Base-by-base conservation (phyloP, 2,888 invertebrate genomes). In the Clitarchus hookeri region DNA sequence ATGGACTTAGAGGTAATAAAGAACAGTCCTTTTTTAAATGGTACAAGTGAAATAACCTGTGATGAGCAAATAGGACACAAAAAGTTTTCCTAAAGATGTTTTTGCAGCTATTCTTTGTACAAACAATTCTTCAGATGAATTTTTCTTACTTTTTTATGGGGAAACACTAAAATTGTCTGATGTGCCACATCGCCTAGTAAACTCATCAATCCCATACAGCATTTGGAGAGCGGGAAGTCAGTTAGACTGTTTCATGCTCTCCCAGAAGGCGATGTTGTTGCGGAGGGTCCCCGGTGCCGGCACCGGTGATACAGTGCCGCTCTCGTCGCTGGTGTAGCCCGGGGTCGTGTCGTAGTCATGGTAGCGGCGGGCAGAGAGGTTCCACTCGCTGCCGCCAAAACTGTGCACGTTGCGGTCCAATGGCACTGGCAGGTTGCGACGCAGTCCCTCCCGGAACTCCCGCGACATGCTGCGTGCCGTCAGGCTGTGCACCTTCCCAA, bases 381-480 rank as follows among this genome's bases (percentile, higher is more conserved):
- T 85, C n/a, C 19, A 36, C 44, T 78, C 86, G 16, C 78, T 85
- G 84, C 82, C 84, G 26, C 44, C 53, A 16, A 36, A n/a, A 9
- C 53, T 78, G 78, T 88, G 87, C 87, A 83, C 84, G 85, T 65
- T 89, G 86, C 86, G 86, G 85, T 84, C 89, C 88, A 48, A 89
- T 87, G 84, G 84, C 44, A 89, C 86, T 44, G 89, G 89, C 36
- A 89, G 89, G 44, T 89, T 89, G 26, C 89, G 93, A 89, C 93
- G 93, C 79, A 96, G 92, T 85, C 94, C 95, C 88, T 96, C 95
- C 83, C 96, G 93, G 90, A 96, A 95, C 91, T 96, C 94, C 89
- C 93, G 94, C 6, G 96, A 95, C 87, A 97, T 93, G 89, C 96
- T 96, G 88, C 97, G 93, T 12, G 96, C 97, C 65, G 97, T 97